Percentiles rank a stretch among this genome's conserved stretches.
Conservation (phyloP, 1,140 invertebrate species). For the Babylonia areolata region DNA sequence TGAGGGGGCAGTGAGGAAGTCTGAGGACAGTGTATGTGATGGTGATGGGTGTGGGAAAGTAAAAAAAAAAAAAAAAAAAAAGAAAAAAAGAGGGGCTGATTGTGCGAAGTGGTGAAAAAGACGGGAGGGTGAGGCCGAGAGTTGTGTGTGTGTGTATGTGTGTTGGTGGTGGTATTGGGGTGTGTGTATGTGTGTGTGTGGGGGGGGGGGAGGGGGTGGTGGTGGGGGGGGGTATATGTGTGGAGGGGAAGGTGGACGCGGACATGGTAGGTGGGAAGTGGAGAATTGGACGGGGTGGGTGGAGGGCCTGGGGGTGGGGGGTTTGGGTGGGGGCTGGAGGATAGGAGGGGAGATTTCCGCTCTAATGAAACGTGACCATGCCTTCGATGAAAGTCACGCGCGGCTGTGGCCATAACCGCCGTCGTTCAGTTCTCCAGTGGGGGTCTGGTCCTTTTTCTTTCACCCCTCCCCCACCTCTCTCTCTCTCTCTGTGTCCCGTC, state of each 20-base stretch:
- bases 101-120: too few species aligned
- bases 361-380: background rate
- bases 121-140: too few species aligned
- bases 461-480: background rate
- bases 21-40: too few species aligned
- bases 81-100: too few species aligned
- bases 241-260: background rate
- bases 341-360: background rate
- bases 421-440: too few species aligned
- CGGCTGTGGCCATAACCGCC: background rate
- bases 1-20: too few species aligned
- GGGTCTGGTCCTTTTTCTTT: background rate
- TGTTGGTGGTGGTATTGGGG: background rate
- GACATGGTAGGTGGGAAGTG: too few species aligned
- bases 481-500: background rate
- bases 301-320: background rate
- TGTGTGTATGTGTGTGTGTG: background rate
- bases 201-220: background rate
- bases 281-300: too few species aligned
- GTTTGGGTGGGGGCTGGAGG: background rate
- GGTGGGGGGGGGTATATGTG: background rate
- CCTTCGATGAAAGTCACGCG: background rate
- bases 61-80: too few species aligned
- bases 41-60: too few species aligned
- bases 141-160: background rate